phyloP scores from a whole-genome alignment of 2,113 vertebrate species.

The Glaucomys volans region DNA sequence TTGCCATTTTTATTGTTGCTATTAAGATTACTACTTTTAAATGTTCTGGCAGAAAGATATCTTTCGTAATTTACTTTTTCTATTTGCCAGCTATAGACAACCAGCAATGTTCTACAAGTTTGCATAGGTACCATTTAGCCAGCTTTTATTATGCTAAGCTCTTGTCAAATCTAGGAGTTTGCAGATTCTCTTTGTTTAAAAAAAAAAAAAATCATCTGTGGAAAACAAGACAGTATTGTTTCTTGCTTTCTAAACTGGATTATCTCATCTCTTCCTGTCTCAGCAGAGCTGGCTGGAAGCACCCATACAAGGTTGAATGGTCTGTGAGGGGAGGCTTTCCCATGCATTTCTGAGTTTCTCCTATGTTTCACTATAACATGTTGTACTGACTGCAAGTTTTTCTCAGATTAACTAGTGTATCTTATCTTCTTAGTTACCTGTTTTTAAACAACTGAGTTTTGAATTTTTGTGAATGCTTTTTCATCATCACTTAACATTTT shows the following conservation, averaged over 20 bases:
- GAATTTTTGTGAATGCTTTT: conserved; percentile 44
- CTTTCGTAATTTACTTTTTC: conserved; percentile 31
- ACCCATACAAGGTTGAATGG: neutral
- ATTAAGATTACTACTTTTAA: conserved; percentile 42
- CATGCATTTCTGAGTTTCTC: neutral
- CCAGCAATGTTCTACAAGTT: neutral
- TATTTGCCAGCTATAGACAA: conserved; percentile 42
- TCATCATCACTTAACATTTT: conserved; percentile 48
- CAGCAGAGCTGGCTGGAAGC: neutral
- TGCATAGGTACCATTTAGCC: neutral
- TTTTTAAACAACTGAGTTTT: neutral
- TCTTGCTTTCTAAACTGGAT: neutral
- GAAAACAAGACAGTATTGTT: neutral
- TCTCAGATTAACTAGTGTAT: neutral
- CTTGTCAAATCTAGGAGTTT: neutral
- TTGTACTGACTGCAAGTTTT: neutral
- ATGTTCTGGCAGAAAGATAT: neutral
- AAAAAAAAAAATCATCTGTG: neutral
- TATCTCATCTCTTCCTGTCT: neutral
- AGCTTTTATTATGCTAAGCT: neutral
- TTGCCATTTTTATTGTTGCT: neutral
- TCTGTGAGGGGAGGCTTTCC: neutral
- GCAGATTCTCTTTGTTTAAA: neutral
- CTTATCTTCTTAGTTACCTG: neutral
- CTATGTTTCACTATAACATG: neutral